These are phyloP conservation scores for Anagyrus pseudococci DNA, from an alignment of 2,888 invertebrate genomes.

Conservation along the genomic window DNA sequence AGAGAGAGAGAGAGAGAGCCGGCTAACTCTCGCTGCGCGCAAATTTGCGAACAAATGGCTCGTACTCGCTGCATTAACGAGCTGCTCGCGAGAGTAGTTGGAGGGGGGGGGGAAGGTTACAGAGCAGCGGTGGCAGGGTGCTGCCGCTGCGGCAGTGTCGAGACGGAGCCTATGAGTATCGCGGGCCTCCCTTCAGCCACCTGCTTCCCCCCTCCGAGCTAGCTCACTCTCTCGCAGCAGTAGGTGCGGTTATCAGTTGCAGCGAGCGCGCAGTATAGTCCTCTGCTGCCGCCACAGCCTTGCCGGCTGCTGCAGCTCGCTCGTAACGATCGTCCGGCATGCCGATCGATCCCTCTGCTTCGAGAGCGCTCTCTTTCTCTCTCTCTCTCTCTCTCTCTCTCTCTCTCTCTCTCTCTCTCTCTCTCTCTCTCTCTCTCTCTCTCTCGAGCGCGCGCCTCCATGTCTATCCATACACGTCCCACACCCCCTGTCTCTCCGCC, in stretches of 20 bases:
- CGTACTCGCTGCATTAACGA: slow-evolving; percentile 42
- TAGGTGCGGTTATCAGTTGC: not conserved
- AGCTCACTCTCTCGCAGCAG: not conserved
- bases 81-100: slow-evolving; percentile 37
- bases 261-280: not conserved
- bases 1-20: slow-evolving; percentile 23
- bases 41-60: slow-evolving; percentile 37
- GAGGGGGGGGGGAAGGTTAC: slow-evolving; percentile 29
- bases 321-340: too few species aligned
- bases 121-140: slow-evolving; percentile 18
- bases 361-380: too few species aligned
- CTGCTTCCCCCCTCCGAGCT: too few species aligned
- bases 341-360: not conserved
- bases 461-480: too few species aligned
- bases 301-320: too few species aligned
- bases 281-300: not conserved
- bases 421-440: too few species aligned
- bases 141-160: slow-evolving; percentile 9
- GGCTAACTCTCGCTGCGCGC: slow-evolving; percentile 17
- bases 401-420: not conserved
- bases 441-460: too few species aligned
- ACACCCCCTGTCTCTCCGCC: too few species aligned
- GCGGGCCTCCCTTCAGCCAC: too few species aligned
- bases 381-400: not conserved
- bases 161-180: too few species aligned